Base-by-base conservation (phyloP, 2,797 vertebrate genomes). In the Mareca penelope region DNA sequence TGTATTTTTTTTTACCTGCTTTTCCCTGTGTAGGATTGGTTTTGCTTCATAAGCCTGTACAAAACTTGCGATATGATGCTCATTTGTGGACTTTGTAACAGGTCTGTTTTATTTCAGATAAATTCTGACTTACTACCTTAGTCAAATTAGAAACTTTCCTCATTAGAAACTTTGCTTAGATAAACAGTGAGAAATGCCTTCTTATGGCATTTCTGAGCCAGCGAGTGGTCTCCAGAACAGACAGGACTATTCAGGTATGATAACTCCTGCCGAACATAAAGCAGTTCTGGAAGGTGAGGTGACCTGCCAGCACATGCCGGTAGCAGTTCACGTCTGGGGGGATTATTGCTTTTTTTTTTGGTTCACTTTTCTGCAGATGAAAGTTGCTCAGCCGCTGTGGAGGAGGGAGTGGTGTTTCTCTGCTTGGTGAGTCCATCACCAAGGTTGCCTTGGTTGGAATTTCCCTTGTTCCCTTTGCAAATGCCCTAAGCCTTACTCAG, bases 51-150 rank as follows among this genome's bases (percentile, higher is more conserved):
- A 52, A 42, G 50, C 31, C n/a, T 15, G 2, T 33, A 21, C 42
- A 72, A 46, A 61, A 4, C n/a, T 22, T 39, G n/a, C 4, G 2
- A 0, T 3, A 12, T 1, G 1, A 17, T 79, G 52, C 48, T 57
- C 4, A 0, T 15, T 3, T 11, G n/a, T 55, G 67, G 39, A 16
- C 57, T 56, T 9, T 9, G 11, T 40, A 29, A 6, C 21, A 4
- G 52, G 40, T 12, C 65, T 44, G 29, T 24, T 24, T 56, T 40
- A 33, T 72, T 56, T 56, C 31, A 44, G 31, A 23, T 31, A n/a
- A n/a, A 33, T 56, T 40, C 70, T 31, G 50, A 31, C 22, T 31
- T 72, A 23, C 31, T 72, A 42, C 37, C 7, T 42, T 16, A 16
- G 29, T 31, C 39, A 56, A n/a, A n/a, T 10, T 44, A 44, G 42